Evolutionary conservation across 1,140 invertebrate genomes (phyloP), one percentile per base, ranked within the genome.

Genomic region (Penaeus indicus): DNA sequence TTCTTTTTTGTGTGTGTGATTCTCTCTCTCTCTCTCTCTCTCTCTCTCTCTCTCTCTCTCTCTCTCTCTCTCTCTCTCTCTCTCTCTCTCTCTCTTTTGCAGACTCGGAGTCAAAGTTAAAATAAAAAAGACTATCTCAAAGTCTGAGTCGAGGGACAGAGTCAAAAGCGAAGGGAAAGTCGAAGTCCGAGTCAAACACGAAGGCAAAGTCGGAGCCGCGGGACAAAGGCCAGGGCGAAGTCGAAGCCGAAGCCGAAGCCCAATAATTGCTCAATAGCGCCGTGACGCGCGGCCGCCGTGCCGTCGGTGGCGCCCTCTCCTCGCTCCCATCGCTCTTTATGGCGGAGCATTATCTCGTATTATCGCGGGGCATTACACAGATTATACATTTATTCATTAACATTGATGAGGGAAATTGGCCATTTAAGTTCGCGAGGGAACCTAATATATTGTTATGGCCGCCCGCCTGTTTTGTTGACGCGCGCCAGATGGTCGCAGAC

Each of bases 371-470:
- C 54, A 85, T 85, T 85, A 85, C 69, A 79, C 78, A 63, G 84
- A 85, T 85, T 85, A 62, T 78, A 47, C 61, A 85, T 61, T 78
- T 85, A 42, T 85, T 85, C 75, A 78, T 85, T 85, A 85, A 79
- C 60, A 54, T 25, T 64, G 72, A 85, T 78, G 84, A 78, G 75
- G 85, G 81, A 78, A 61, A 86, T 80, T 77, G 75, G 77, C 77
- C 77, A 80, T 86, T 86, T 81, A 67, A 77, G 72, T 85, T 85
- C 75, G 72, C 47, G 85, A 62, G 54, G 77, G 85, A 86, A 80
- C 61, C 62, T 86, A 63, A 81, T 75, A 25, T 61, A 78, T 78
- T 47, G 72, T 85, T 63, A 78, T 32, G 72, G 61, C 19, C 47
- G 27, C 16, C 19, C 27, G 54, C 21, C 11, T 54, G 22, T 54